Evolutionary conservation across 2,888 invertebrate genomes (phyloP), one percentile per base, ranked within the genome.

Genomic region (Cremastinae sp.): DNA sequence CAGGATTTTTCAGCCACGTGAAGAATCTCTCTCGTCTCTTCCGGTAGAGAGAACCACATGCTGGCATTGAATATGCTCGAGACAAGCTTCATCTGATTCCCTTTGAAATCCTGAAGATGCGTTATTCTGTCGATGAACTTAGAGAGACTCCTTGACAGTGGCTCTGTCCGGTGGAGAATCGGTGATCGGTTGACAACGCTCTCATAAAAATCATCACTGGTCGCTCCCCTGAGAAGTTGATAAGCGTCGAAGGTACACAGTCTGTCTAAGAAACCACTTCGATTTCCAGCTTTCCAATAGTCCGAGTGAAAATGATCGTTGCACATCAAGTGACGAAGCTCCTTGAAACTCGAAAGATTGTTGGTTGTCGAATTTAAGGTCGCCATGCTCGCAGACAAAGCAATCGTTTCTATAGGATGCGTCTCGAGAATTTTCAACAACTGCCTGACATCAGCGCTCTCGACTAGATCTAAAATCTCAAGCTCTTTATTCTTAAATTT

Each of bases 211-310:
- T 85, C 83, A 5, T 83, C 80, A 51, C 85, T 87, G 9, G 88
- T 87, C 20, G 82, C 78, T 4, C 82, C 80, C 16, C 74, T 82
- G 53, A 88, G 45, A n/a, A 88, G 54, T 51, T 88, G 86, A 58
- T 81, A 78, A 8, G 81, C 81, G 75, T 87, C 87, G 74, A 86
- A 87, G 7, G 83, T 81, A 43, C 88, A 88, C n/a, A 88, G n/a
- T 45, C 82, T 78, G 1, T 79, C 75, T 9, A 88, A 61, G 51
- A 87, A 88, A 18, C 74, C 80, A 20, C 59, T 81, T 8, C 80
- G 79, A 8, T 78, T 79, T 3, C 74, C 65, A 16, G 75, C 64
- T 12, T 65, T 77, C 88, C 88, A 88, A 54, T 82, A 86, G 45
- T 56, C 64, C 0, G 82, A 79, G 58, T 82, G 75, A 10, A 83